Percentiles rank a stretch among this genome's conserved stretches.
Conservation (phyloP, 2,113 vertebrate genomes). For the Lampris megalopsis region DNA sequence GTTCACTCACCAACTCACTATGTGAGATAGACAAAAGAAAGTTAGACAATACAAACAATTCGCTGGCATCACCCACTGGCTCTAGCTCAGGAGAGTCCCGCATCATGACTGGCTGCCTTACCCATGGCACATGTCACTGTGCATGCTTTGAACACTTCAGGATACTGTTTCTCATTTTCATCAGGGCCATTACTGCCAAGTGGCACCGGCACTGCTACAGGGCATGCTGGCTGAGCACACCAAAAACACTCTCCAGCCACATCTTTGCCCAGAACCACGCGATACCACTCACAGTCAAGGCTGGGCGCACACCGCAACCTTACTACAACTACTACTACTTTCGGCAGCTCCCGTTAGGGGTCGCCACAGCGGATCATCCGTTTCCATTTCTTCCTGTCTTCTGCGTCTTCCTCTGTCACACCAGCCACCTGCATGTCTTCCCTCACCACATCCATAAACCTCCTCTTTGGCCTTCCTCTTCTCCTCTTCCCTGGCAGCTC, state of each 20-base stretch:
- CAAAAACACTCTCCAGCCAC: neutral
- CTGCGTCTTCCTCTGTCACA: no score
- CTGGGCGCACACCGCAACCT: neutral
- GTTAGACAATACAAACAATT: slow-evolving; percentile 2
- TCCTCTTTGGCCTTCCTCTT: no score
- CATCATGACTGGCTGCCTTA: neutral
- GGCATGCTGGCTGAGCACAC: neutral
- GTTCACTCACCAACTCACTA: slow-evolving; percentile 3
- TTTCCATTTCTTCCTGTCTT: no score
- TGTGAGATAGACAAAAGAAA: neutral
- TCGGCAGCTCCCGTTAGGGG: no score
- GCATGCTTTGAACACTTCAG: neutral
- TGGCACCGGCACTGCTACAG: neutral
- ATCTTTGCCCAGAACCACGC: neutral
- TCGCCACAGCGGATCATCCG: no score
- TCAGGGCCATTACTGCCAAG: neutral
- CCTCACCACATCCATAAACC: no score
- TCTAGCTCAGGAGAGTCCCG: neutral
- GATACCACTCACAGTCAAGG: neutral
- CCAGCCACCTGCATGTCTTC: no score
- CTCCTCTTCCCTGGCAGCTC: no score
- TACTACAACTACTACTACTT: no score
- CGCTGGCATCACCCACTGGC: neutral
- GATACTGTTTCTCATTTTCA: neutral
- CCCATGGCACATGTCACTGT: neutral